Evolutionary conservation across 2,113 vertebrate genomes (phyloP).

Genomic region (Tachysurus vachellii): DNA sequence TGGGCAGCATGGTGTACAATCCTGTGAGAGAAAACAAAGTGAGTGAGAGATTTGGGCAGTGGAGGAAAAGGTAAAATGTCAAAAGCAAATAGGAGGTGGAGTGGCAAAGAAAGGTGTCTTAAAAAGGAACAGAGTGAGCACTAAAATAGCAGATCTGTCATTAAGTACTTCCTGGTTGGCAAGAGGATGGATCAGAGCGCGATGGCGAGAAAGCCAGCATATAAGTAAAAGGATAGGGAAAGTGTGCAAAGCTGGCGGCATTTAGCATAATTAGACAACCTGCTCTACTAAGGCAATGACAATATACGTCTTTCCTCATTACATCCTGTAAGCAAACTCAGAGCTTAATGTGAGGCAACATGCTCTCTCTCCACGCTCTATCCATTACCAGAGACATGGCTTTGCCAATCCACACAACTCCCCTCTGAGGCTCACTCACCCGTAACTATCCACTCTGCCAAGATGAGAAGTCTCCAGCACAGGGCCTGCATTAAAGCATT

Average conservation of each 20-base stretch:
- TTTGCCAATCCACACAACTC: slow-evolving; percentile 69
- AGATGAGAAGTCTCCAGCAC: slow-evolving; percentile 47
- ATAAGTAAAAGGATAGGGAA: slow-evolving; percentile 41
- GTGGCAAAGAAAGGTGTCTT: slow-evolving; percentile 33
- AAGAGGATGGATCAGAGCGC: slow-evolving; percentile 8
- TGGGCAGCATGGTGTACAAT: slow-evolving; percentile 55
- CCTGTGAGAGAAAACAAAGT: slow-evolving; percentile 9
- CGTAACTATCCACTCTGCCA: slow-evolving; percentile 42
- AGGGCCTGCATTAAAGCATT: slow-evolving; percentile 48
- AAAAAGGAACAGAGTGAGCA: slow-evolving; percentile 25
- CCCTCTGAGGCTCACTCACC: slow-evolving; percentile 48
- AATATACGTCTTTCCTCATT: slow-evolving; percentile 78
- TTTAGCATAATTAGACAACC: slow-evolving; percentile 77
- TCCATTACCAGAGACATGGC: slow-evolving; percentile 62
- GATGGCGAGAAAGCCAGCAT: slow-evolving; percentile 20
- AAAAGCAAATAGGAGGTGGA: slow-evolving; percentile 14
- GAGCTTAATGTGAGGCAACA: slow-evolving; percentile 68
- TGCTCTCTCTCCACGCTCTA: slow-evolving; percentile 40
- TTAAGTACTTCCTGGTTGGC: slow-evolving; percentile 19
- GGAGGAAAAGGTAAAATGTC: slow-evolving; percentile 31
- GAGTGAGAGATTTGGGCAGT: slow-evolving; percentile 21
- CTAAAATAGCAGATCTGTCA: slow-evolving; percentile 11
- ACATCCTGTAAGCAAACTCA: slow-evolving; percentile 69
- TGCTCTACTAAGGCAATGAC: slow-evolving; percentile 73
- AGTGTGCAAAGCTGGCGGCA: slow-evolving; percentile 64